These are phyloP conservation scores for Anisognathus igniventris DNA, from an alignment of 2,797 vertebrate genomes.

Conservation along the genomic window DNA sequence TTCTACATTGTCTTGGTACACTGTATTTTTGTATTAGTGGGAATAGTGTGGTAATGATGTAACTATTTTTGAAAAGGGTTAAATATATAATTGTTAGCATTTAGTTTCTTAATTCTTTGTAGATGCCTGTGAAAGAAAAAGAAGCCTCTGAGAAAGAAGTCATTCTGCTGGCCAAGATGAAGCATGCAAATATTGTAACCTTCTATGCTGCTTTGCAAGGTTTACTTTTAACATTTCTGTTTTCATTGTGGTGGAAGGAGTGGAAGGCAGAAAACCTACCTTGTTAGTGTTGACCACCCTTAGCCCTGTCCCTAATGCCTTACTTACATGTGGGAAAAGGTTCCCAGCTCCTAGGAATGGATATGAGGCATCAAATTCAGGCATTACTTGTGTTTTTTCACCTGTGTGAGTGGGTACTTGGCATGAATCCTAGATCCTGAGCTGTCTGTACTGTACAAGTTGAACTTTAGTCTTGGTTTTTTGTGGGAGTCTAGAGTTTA, in stretches of 20 bases:
- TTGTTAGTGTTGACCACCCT: not conserved
- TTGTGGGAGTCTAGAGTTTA: not conserved
- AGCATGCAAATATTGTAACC: conserved; percentile 88
- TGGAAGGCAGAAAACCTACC: not conserved
- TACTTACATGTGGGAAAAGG: not conserved
- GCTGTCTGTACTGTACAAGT: not conserved
- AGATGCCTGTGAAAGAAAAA: conserved; percentile 85
- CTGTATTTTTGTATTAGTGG: not conserved
- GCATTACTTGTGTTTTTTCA: not conserved
- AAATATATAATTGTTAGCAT: not conserved
- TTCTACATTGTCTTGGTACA: not conserved
- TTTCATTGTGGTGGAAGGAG: not conserved
- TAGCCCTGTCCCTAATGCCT: not conserved
- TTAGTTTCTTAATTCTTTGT: conserved; percentile 11
- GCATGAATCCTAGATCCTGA: not conserved
- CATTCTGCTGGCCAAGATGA: conserved; percentile 85
- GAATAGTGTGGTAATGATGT: not conserved
- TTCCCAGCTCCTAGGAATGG: not conserved
- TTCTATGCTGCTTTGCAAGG: conserved; percentile 87
- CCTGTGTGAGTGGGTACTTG: not conserved
- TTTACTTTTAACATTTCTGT: conserved; percentile 49
- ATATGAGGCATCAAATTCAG: not conserved
- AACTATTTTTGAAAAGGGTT: not conserved
- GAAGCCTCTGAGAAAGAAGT: conserved; percentile 88
- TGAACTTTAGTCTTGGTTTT: not conserved